Evolutionary conservation across 2,888 invertebrate genomes (phyloP), one percentile per base, ranked within the genome.

Genomic region (Campoplex capitator): DNA sequence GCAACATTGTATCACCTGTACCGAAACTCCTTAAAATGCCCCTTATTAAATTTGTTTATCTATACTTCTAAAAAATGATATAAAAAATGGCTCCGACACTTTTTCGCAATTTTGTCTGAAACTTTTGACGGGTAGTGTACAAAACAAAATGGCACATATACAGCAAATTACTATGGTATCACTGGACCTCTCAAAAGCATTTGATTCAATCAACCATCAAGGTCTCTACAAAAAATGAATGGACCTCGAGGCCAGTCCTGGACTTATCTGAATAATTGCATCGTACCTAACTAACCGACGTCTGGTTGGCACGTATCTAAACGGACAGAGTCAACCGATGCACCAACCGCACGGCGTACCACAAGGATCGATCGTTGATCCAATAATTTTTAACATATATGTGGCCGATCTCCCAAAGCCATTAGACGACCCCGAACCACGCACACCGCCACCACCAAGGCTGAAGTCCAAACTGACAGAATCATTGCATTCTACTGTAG

Each of bases 261-360:
- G 70, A 45, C 70, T 70, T 13, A 13, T 45, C 23, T 45, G 70
- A 70, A 70, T 70, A 45, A 70, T 45, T 70, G 45, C 45, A 70
- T 70, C 70, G 70, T 70, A 70, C 45, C 45, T 70, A 70, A 70
- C 70, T 51, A 51, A 71, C 71, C 71, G 71, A 71, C 51, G 71
- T 1, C 51, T 71, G 11, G 51, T 71, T 51, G 71, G 71, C 51
- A 71, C 71, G 51, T 51, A 71, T 32, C 71, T 71, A 71, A 71
- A 71, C 35, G 32, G 71, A 51, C 6, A 54, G 35, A 35, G 71
- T 18, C 71, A 73, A 35, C 71, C 35, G 51, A 32, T 35, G 54
- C 71, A 73, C 51, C 71, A 54, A 54, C 71, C 35, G n/a, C 71
- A 73, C 51, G 54, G 54, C 32, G 51, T 73, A 73, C 32, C 48